Evolutionary conservation across 2,797 vertebrate species (phyloP), one percentile per base, ranked within the genome.

Genomic region (Falco peregrinus): DNA sequence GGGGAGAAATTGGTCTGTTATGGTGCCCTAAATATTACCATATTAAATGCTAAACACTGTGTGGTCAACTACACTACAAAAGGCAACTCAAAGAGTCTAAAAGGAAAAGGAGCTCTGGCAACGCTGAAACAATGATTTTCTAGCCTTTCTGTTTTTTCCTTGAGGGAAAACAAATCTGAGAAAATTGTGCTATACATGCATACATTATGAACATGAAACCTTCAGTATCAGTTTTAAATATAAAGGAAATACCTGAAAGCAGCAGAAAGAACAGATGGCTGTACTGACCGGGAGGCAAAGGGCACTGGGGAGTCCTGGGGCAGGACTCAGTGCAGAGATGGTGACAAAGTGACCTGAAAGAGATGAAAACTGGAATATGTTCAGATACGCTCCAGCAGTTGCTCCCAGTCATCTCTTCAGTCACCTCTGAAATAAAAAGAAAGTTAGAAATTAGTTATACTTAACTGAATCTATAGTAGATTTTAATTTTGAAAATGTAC

Each of bases 401-500:
- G 56, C 61, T 53, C 47, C 60, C 48, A 61, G 25, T 73, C 47
- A 7, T 29, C 17, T 60, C 91, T 90, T 83, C 65, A 89, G 20
- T 93, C 61, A 89, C 54, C 78, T 95, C 91, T 77, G 59, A 94
- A 96, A 81, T 89, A 84, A 89, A 84, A 74, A 47, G 5, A 45
- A 87, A 63, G 63, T 73, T 90, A 90, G 70, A 94, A 95, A 74
- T 78, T 16, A 56, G 43, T 50, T 20, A 67, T 43, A 56, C 41
- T 24, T 77, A 63, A 22, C 41, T 51, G 50, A 45, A 33, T 47
- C 59, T 79, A 2, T 35, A 76, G 50, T 75, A 64, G 69, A 45
- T 65, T 90, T 84, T 82, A 1, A 7, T 90, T 71, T 92, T 82
- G 26, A 81, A 79, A 87, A 70, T 76, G 16, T 50, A 94, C 79